phyloP scores from a whole-genome alignment of 2,113 vertebrate species.

The Sakesphorus luctuosus region DNA sequence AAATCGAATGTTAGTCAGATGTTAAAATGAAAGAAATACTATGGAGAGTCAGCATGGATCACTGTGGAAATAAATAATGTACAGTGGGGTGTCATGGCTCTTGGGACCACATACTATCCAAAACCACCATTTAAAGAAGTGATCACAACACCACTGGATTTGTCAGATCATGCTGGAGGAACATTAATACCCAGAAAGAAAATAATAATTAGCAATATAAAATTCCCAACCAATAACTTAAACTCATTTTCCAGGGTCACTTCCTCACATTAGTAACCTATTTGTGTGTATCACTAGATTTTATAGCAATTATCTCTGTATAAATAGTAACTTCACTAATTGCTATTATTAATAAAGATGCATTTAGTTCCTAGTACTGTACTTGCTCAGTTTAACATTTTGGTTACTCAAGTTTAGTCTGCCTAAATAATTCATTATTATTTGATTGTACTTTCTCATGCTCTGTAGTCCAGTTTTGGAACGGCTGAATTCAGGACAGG shows the following conservation, averaged over 20 bases:
- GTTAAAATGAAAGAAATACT: slow-evolving; percentile 48
- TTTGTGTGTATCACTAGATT: slow-evolving; percentile 54
- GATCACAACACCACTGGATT: slow-evolving; percentile 25
- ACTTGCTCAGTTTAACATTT: slow-evolving; percentile 29
- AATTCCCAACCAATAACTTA: slow-evolving; percentile 40
- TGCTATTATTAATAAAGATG: slow-evolving; percentile 40
- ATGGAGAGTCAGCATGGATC: not conserved
- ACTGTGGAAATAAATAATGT: slow-evolving; percentile 14
- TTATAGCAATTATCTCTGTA: slow-evolving; percentile 47
- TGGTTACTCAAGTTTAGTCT: not conserved
- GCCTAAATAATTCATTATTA: not conserved
- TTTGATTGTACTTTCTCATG: not conserved
- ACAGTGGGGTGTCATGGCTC: slow-evolving; percentile 12
- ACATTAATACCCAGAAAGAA: slow-evolving; percentile 25
- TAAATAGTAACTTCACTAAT: slow-evolving; percentile 54
- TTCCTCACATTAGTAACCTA: slow-evolving; percentile 48
- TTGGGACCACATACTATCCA: slow-evolving; percentile 30
- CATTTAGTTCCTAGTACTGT: not conserved
- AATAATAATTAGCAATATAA: slow-evolving; percentile 49
- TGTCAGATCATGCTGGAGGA: slow-evolving; percentile 27
- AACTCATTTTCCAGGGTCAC: slow-evolving; percentile 45
- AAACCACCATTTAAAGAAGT: slow-evolving; percentile 28
- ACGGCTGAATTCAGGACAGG: not conserved
- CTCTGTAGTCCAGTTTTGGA: not conserved
- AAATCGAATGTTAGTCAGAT: slow-evolving; percentile 35